A percentile compares a stretch with the other conserved stretches of the same genome.
Evolutionary conservation across 2,797 vertebrate genomes (phyloP).

Genomic region (Pantherophis alleghaniensis): DNA sequence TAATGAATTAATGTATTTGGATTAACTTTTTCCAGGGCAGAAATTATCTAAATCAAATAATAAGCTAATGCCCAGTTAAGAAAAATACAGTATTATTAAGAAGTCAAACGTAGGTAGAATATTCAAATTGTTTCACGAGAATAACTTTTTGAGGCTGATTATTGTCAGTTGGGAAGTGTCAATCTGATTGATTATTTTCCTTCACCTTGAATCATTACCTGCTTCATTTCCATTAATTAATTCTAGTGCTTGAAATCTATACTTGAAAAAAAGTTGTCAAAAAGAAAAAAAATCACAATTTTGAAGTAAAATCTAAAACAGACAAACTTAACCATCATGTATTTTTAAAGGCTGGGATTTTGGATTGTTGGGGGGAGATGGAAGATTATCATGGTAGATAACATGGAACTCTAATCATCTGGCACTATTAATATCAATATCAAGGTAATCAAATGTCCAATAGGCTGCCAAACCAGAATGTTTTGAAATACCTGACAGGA

Average conservation of each 20-base stretch:
- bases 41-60: background rate
- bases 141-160: background rate
- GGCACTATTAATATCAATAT: slow-evolving; percentile 4
- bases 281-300: background rate
- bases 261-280: background rate
- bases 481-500: background rate
- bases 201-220: background rate
- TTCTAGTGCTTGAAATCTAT: background rate
- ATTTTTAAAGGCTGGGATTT: slow-evolving; percentile 10
- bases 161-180: background rate
- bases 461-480: background rate
- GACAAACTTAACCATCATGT: slow-evolving; percentile 3
- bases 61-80: background rate
- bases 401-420: slow-evolving; percentile 14
- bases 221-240: background rate
- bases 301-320: slow-evolving; percentile 6
- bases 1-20: background rate
- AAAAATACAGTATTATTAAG: slow-evolving; percentile 15
- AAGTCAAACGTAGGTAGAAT: background rate
- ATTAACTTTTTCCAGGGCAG: background rate
- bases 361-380: background rate
- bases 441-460: slow-evolving; percentile 1
- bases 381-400: background rate
- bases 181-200: background rate
- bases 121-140: background rate